phyloP scores from a whole-genome alignment of 2,797 vertebrate genomes.

The Halcyon badia region DNA sequence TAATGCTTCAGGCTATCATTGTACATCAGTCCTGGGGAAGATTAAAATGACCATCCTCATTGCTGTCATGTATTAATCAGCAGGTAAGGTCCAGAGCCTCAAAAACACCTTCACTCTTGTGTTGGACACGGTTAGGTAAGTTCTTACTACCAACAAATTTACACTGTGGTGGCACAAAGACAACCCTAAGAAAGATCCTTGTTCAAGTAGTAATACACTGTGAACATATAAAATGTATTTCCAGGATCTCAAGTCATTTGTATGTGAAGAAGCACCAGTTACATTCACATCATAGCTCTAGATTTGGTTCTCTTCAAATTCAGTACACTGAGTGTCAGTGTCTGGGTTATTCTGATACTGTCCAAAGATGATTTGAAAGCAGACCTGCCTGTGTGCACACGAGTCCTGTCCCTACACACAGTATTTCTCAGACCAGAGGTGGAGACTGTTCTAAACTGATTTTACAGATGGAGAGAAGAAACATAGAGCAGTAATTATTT shows the following conservation, averaged over 20 bases:
- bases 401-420: neutral
- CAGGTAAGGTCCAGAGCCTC: neutral
- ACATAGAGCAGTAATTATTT: neutral
- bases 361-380: neutral
- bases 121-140: neutral
- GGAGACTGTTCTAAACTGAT: neutral
- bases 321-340: accelerated
- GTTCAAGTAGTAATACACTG: neutral
- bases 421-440: neutral
- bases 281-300: neutral
- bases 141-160: neutral
- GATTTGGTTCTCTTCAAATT: neutral
- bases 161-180: neutral
- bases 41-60: neutral
- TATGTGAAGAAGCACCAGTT: neutral
- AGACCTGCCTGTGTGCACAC: accelerated
- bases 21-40: neutral
- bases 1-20: too few species aligned
- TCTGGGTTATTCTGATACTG: neutral
- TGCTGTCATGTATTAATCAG: too few species aligned
- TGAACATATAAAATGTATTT: neutral
- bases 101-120: neutral
- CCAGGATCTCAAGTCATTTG: neutral
- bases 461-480: neutral
- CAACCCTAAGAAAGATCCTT: neutral